Base-by-base conservation (phyloP, 2,797 vertebrate species). In the Poecilia wingei region DNA sequence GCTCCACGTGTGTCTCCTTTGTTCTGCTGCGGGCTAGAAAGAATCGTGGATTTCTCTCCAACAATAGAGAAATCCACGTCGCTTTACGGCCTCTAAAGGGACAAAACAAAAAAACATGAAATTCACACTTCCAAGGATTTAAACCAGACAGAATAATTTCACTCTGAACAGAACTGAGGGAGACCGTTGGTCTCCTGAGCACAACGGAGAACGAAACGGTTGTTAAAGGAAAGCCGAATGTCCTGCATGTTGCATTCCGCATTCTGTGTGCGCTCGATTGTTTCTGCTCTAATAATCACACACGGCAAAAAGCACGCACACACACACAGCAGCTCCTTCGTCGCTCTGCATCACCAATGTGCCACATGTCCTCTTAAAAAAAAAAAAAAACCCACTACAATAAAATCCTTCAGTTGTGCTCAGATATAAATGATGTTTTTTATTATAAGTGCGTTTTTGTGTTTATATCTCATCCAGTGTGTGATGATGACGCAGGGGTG, bases 281-380 rank as follows among this genome's bases (percentile, higher is more conserved):
- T 87, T 94, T 95, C 93, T 88, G 93, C 94, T 94, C 94, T 92
- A 95, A 94, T 95, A 95, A 94, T 82, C 91, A 91, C 84, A 91
- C 89, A 93, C 68, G 83, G 82, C 70, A 85, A 78, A 25, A 25
- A 9, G 6, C 18, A 22, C 47, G 18, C 47, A 8, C 5, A 20
- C 20, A 8, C 22, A 80, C 81, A 73, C 71, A 51, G 79, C 75
- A 72, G 61, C 74, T 74, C 82, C 80, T 68, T 74, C 76, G 6
- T 77, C 68, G 66, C 75, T 76, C 39, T 46, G 71, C 79, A 72
- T 81, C 88, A 53, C 78, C 82, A 84, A 82, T 31, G 77, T 72
- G n/a, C 41, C 49, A 64, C 77, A 31, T 77, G 72, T 28, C 46
- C 57, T 74, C 57, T 36, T 20, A 41, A 36, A 76, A 69, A 75